phyloP scores from a whole-genome alignment of 2,113 vertebrate species.

The Mormoops blainvillei region DNA sequence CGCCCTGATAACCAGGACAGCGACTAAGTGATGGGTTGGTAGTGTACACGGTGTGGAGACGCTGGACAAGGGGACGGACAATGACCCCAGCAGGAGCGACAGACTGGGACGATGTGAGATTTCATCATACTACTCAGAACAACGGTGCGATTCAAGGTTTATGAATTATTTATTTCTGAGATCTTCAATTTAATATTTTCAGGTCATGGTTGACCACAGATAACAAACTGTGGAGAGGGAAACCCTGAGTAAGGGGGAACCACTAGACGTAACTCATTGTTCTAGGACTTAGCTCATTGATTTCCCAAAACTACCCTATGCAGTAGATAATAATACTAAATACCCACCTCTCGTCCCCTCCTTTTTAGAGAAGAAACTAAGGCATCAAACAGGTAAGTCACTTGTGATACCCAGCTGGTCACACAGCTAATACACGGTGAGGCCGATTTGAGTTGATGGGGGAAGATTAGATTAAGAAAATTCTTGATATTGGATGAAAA shows the following conservation, averaged over 20 bases:
- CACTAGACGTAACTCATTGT: background rate
- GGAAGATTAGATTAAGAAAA: background rate
- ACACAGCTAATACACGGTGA: background rate
- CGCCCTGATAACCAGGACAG: background rate
- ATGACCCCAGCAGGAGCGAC: too few relatives aligned
- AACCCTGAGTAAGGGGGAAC: too few relatives aligned
- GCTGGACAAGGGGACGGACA: background rate
- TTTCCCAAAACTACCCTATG: background rate
- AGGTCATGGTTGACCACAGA: background rate
- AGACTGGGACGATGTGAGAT: background rate
- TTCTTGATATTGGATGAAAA: background rate
- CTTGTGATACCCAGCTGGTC: background rate
- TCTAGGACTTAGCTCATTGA: background rate
- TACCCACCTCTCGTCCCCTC: rapidly evolving
- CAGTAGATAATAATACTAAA: background rate
- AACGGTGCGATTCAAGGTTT: background rate
- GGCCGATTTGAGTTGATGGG: background rate
- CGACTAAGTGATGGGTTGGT: background rate
- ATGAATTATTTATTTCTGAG: background rate
- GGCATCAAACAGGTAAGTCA: background rate
- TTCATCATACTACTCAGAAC: background rate
- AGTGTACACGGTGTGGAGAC: background rate
- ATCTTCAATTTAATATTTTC: background rate
- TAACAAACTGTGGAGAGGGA: too few relatives aligned
- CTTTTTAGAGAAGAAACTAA: background rate